A percentile compares a stretch with the other conserved stretches of the same genome.
Conservation (phyloP, 2,113 vertebrate species). For the Eulemur rufifrons region DNA sequence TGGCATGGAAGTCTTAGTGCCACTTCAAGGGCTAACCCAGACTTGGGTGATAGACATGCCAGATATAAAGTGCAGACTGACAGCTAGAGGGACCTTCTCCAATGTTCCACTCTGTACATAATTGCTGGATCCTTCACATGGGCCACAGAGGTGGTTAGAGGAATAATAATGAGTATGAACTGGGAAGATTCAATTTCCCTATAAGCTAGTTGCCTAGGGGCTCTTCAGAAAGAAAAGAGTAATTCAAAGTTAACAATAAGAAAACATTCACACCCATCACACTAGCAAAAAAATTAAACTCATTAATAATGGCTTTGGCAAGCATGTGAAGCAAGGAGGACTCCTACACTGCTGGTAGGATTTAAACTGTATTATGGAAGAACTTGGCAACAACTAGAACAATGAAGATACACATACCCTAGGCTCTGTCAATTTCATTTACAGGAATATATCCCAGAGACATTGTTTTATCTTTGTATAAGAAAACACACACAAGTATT, state of each 20-base stretch:
- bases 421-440: neutral
- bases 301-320: neutral
- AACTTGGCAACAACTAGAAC: neutral
- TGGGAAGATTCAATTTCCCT: neutral
- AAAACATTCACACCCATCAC: neutral
- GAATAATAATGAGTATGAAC: neutral
- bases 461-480: neutral
- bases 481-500: neutral
- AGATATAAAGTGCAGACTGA: too few species aligned
- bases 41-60: neutral
- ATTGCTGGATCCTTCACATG: neutral
- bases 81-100: neutral
- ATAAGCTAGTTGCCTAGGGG: neutral
- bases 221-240: neutral
- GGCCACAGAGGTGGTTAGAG: neutral
- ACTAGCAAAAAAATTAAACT: neutral
- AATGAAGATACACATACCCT: neutral
- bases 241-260: conserved; percentile 8
- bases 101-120: neutral
- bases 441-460: neutral
- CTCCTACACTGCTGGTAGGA: neutral
- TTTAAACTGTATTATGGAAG: neutral
- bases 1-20: neutral
- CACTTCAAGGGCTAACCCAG: neutral
- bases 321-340: neutral